Conservation (phyloP, 1,140 invertebrate genomes). For the Protaetia brevitarsis region DNA sequence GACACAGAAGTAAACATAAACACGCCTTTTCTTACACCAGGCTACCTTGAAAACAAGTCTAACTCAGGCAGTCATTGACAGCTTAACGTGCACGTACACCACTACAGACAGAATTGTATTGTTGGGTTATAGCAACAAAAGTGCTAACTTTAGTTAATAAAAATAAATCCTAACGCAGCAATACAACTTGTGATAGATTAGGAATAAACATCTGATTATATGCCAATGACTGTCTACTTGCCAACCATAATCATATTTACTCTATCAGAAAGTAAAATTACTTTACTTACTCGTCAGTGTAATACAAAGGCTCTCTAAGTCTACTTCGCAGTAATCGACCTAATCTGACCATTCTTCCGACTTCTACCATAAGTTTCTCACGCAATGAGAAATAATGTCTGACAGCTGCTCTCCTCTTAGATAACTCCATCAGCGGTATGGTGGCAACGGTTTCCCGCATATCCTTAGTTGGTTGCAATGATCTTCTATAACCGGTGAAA, state of each 20-base stretch:
- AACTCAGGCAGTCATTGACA: too few relatives aligned
- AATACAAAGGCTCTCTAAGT: conserved; percentile 60
- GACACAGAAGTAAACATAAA: too few relatives aligned
- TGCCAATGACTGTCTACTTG: too few relatives aligned
- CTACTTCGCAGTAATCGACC: conserved; percentile 67
- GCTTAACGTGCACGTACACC: too few relatives aligned
- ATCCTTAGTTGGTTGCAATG: conserved; percentile 59
- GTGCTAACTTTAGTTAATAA: too few relatives aligned
- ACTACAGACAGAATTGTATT: too few relatives aligned
- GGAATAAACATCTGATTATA: too few relatives aligned
- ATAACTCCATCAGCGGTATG: conserved; percentile 42
- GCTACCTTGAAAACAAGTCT: too few relatives aligned
- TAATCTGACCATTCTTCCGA: conserved; percentile 69
- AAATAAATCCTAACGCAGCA: too few relatives aligned
- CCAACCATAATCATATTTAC: not conserved
- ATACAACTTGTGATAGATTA: too few relatives aligned
- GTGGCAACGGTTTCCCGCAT: conserved; percentile 55
- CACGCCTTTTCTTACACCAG: too few relatives aligned
- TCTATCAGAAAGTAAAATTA: not conserved
- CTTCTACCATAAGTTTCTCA: conserved; percentile 68
- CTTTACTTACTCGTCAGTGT: conserved; percentile 46
- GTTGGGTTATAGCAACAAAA: too few relatives aligned
- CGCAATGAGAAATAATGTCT: conserved; percentile 58
- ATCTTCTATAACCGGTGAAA: conserved; percentile 74
- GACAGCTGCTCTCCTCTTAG: conserved; percentile 40